Evolutionary conservation across 2,797 vertebrate genomes (phyloP), one percentile per base, ranked within the genome.

Genomic region (Ctenosaura bakeri): DNA sequence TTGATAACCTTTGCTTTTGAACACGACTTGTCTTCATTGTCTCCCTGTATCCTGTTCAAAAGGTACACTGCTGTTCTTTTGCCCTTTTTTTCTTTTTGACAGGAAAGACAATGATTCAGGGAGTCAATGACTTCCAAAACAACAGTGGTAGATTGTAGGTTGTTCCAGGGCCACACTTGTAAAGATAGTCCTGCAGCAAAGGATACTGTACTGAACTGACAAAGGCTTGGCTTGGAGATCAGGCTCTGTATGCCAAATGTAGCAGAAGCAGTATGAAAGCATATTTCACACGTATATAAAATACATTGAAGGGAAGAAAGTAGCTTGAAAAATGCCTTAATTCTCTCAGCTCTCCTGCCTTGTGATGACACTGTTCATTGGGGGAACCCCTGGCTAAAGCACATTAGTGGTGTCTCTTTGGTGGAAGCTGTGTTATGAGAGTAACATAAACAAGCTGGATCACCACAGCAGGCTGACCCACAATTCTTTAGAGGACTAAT

Each of bases 401-500:
- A 77, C 38, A 88, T 59, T 38, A 46, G 22, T 88, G 64, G 71
- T 26, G 77, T 81, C 80, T 92, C n/a, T 91, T 89, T 0, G 1
- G 74, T 84, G 88, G 7, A 29, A 92, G n/a, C 91, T 86, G 29
- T 74, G 92, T 91, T 92, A 92, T 6, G 77, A 87, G 86, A 94
- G 69, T 38, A 91, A 85, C 88, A 92, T 88, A 94, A 95, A 95
- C 93, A 90, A 77, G 88, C 18, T 94, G 89, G 88, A 95, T 94
- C 92, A 94, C 91, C 95, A 90, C 89, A 92, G 82, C 90, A 94
- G 94, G 92, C 90, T 93, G 90, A 83, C 84, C 93, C 90, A 88
- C 90, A 88, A 84, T 93, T 94, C 94, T 92, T 96, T 95, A 95
- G 85, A 87, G 42, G 91, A 85, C 93, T 94, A 93, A 96, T 94